These are phyloP conservation scores for Trachelus troglodyta DNA, from an alignment of 2,888 invertebrate genomes.

Conservation along the genomic window DNA sequence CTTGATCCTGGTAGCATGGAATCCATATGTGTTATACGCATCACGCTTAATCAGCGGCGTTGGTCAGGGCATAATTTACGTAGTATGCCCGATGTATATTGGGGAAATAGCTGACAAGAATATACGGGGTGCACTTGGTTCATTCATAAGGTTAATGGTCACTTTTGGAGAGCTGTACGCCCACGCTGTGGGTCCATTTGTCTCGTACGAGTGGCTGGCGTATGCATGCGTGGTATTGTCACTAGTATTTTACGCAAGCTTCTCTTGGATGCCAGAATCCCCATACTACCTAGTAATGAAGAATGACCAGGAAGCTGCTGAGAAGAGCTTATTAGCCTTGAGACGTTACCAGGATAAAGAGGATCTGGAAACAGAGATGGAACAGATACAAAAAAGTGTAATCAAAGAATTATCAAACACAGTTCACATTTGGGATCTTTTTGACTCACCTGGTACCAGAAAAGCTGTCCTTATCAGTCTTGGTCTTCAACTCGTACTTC, in stretches of 20 bases:
- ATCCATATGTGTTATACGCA: constrained; percentile 71
- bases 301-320: constrained; percentile 67
- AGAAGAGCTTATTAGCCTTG: constrained; percentile 65
- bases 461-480: constrained; percentile 61
- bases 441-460: constrained; percentile 69
- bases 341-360: constrained; percentile 67
- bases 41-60: constrained; percentile 74
- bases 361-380: constrained; percentile 65
- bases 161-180: constrained; percentile 62
- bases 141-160: constrained; percentile 59
- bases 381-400: constrained; percentile 66
- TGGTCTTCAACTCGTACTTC: constrained; percentile 71
- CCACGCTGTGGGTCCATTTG: constrained; percentile 61
- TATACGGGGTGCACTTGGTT: constrained; percentile 68
- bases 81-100: constrained; percentile 74
- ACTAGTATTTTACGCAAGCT: constrained; percentile 66
- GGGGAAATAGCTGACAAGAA: constrained; percentile 74
- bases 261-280: constrained; percentile 73
- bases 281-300: constrained; percentile 73
- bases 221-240: constrained; percentile 68
- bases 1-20: constrained; percentile 72
- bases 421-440: constrained; percentile 68
- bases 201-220: constrained; percentile 60
- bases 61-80: constrained; percentile 73
- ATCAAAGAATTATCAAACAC: constrained; percentile 70